These are phyloP conservation scores for Gambelia wislizenii DNA, from an alignment of 2,797 vertebrate genomes.

Conservation along the genomic window DNA sequence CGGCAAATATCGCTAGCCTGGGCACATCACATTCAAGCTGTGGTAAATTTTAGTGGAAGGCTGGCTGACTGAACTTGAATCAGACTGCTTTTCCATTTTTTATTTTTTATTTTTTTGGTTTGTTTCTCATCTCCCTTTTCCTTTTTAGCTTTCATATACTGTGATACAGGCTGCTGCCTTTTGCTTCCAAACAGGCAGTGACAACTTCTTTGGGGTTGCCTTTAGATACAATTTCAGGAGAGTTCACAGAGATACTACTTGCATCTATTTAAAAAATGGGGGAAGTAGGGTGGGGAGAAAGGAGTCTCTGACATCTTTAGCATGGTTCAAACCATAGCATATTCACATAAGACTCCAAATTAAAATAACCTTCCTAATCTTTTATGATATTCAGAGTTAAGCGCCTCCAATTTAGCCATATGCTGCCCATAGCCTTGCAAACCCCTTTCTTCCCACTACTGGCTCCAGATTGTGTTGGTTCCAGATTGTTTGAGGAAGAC, in stretches of 20 bases:
- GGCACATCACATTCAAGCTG: constrained; percentile 45
- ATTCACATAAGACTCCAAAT: constrained; percentile 19
- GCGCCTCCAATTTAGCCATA: background rate
- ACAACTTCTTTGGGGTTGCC: constrained; percentile 57
- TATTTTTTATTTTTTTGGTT: background rate
- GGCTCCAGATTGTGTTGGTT: background rate
- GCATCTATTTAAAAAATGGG: background rate
- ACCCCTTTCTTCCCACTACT: background rate
- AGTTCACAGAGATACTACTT: constrained; percentile 31
- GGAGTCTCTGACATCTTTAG: background rate
- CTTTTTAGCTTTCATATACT: constrained; percentile 43
- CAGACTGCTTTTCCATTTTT: constrained; percentile 26
- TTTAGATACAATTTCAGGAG: constrained; percentile 54
- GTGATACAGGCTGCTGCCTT: constrained; percentile 53
- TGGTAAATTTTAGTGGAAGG: constrained; percentile 54
- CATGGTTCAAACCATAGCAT: background rate
- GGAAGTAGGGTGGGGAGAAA: too few relatives aligned
- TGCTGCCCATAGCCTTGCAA: background rate
- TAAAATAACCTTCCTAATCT: constrained; percentile 3
- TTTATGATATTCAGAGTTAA: constrained; percentile 9
- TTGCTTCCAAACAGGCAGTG: constrained; percentile 51
- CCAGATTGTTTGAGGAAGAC: too few relatives aligned
- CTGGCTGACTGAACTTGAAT: constrained; percentile 51
- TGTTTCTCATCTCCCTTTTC: background rate
- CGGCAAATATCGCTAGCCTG: constrained; percentile 49